Percentiles rank a stretch among this genome's conserved stretches.
These are phyloP conservation scores for Zele albiditarsus DNA, from an alignment of 2,888 invertebrate species.

Conservation along the genomic window DNA sequence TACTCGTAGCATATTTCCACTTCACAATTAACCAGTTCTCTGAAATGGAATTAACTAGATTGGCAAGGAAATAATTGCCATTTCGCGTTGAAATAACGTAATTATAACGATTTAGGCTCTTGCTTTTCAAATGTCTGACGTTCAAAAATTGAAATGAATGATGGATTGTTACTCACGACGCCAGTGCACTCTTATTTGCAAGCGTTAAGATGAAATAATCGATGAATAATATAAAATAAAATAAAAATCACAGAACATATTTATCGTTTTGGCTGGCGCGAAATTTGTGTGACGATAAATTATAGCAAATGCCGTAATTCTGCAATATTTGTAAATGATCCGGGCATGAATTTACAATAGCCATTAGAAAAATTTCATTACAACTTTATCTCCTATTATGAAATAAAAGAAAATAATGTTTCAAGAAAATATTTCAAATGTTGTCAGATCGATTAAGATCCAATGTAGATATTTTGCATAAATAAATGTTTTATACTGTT, in stretches of 20 bases:
- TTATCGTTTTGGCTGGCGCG: neutral
- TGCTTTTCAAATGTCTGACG: slow-evolving; percentile 24
- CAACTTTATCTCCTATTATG: neutral
- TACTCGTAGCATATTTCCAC: neutral
- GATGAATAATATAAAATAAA: neutral
- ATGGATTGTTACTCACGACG: neutral
- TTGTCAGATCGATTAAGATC: neutral
- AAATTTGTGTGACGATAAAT: neutral
- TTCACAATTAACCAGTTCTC: slow-evolving; percentile 19
- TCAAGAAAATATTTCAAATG: neutral
- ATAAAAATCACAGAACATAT: slow-evolving; percentile 5
- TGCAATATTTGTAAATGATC: neutral
- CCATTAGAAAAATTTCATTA: neutral
- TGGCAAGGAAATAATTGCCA: slow-evolving; percentile 28
- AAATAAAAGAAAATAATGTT: neutral
- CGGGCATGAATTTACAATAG: neutral
- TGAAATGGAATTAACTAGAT: slow-evolving; percentile 27
- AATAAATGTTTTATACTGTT: slow-evolving; percentile 11
- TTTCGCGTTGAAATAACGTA: slow-evolving; percentile 15
- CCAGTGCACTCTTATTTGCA: neutral
- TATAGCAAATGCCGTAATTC: neutral
- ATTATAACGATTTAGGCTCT: slow-evolving; percentile 34
- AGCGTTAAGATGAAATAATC: neutral
- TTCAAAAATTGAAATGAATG: neutral
- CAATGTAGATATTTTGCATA: neutral